Evolutionary conservation across 2,113 vertebrate species (phyloP).

Genomic region (Tricholaema leucomelas): DNA sequence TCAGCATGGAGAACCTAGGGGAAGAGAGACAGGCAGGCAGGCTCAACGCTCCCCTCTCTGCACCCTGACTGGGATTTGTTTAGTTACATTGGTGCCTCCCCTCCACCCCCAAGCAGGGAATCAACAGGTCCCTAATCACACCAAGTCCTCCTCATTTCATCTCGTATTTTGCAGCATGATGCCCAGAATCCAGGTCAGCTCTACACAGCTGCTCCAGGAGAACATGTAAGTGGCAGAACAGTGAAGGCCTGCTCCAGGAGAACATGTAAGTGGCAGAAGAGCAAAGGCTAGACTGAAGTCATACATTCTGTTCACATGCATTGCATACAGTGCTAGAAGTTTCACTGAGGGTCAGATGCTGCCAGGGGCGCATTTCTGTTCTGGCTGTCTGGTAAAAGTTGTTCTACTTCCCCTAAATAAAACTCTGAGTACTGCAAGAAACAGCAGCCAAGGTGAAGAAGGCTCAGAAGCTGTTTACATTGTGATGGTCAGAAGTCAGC

Average conservation of each 20-base stretch:
- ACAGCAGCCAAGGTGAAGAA: not conserved
- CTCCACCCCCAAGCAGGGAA: not conserved
- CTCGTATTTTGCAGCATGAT: not conserved
- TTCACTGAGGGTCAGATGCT: not conserved
- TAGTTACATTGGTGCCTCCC: not conserved
- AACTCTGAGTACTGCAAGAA: not conserved
- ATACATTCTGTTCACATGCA: not conserved
- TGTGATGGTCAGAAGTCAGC: not conserved
- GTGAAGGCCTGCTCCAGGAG: not conserved
- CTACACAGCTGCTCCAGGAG: not conserved
- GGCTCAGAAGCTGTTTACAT: not conserved
- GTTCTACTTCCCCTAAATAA: not conserved
- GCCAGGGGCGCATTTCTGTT: not conserved
- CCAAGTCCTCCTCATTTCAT: not conserved
- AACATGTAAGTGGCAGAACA: not conserved
- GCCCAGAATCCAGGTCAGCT: not conserved
- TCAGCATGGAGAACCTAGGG: conserved; percentile 93
- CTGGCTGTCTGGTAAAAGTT: not conserved
- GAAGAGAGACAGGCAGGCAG: not conserved
- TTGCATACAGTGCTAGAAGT: not conserved
- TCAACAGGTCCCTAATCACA: not conserved
- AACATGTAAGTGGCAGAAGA: not conserved
- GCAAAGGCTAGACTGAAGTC: not conserved
- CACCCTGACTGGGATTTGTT: not conserved
- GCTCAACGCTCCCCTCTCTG: not conserved